Percentiles rank a stretch among this genome's conserved stretches.
phyloP scores from a whole-genome alignment of 2,797 vertebrate genomes.

The Sciurus vulgaris region DNA sequence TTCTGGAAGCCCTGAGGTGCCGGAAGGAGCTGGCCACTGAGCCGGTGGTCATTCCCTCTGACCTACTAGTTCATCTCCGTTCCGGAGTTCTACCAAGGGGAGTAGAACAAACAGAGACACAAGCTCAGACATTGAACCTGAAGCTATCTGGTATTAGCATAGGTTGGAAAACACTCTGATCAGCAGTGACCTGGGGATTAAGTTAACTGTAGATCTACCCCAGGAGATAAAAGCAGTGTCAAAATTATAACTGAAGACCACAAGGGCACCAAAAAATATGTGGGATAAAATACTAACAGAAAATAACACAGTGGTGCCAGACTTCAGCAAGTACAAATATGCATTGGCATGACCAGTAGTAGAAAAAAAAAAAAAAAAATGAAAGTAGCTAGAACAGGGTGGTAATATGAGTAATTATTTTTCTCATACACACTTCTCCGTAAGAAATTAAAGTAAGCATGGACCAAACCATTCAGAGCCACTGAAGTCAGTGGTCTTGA shows the following conservation, averaged over 20 bases:
- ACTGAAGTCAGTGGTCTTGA: neutral
- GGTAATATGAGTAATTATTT: neutral
- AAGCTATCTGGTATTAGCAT: neutral
- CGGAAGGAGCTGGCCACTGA: neutral
- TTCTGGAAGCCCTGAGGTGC: neutral
- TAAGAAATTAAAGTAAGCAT: neutral
- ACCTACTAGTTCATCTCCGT: conserved; percentile 34
- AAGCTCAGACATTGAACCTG: neutral
- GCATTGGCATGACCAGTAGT: neutral
- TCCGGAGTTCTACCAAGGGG: neutral
- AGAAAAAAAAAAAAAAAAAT: neutral
- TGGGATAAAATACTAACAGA: neutral
- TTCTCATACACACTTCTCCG: neutral
- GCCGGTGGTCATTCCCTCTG: conserved; percentile 7
- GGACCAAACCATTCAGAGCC: conserved; percentile 7
- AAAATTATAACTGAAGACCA: neutral
- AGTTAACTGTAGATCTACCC: neutral
- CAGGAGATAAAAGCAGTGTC: neutral
- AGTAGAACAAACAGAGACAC: neutral
- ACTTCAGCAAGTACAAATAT: neutral
- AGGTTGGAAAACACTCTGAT: neutral
- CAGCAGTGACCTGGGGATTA: neutral
- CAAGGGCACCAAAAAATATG: neutral
- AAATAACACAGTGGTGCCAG: neutral
- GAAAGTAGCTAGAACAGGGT: neutral